Conservation (phyloP, 2,797 vertebrate species). For the Mus minutoides region DNA sequence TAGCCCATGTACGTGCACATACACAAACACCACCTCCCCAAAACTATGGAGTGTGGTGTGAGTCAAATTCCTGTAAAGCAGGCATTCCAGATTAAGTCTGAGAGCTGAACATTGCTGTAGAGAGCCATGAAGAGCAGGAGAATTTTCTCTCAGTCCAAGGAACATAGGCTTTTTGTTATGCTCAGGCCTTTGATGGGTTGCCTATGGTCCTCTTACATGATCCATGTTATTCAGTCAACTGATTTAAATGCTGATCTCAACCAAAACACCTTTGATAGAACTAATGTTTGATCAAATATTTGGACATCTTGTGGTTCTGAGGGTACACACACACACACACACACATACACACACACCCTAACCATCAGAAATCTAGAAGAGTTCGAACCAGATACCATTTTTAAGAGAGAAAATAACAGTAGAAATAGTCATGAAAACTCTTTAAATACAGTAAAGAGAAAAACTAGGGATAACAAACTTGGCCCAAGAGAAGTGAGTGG, state of each 20-base stretch:
- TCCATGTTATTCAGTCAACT: not conserved
- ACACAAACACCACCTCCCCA: not conserved
- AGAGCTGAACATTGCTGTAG: not conserved
- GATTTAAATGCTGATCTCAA: not conserved
- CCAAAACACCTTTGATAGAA: not conserved
- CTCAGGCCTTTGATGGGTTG: not conserved
- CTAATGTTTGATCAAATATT: not conserved
- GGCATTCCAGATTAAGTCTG: not conserved
- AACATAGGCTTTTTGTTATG: slow-evolving; percentile 8
- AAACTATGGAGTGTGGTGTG: not conserved
- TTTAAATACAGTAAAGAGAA: slow-evolving; percentile 37
- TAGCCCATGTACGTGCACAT: too few species aligned
- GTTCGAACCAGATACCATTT: slow-evolving; percentile 14
- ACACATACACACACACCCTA: not conserved
- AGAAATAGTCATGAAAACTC: slow-evolving; percentile 18
- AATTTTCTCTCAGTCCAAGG: not conserved
- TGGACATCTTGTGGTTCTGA: not conserved
- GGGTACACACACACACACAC: not conserved
- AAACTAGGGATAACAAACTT: not conserved
- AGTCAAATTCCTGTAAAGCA: slow-evolving; percentile 11
- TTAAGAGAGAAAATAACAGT: slow-evolving; percentile 5
- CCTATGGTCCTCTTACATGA: not conserved
- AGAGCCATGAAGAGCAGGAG: not conserved
- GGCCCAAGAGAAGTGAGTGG: slow-evolving; percentile 21
- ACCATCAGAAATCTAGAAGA: not conserved